These are phyloP conservation scores for Tiaroga cobitis DNA, from an alignment of 2,797 vertebrate genomes.

Conservation along the genomic window DNA sequence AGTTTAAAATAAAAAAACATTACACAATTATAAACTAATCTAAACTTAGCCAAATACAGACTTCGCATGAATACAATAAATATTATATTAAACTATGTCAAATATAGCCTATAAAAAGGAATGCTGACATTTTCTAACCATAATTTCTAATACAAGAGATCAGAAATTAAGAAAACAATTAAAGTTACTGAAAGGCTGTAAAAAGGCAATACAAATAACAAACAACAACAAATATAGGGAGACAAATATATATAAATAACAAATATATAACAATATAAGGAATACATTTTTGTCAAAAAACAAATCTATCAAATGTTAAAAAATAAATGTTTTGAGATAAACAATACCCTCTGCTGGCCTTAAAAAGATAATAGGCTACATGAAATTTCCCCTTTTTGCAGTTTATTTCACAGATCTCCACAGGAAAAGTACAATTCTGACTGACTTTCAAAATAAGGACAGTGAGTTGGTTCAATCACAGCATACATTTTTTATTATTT, in stretches of 20 bases:
- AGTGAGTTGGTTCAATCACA: not conserved
- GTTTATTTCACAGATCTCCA: not conserved
- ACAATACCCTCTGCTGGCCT: conserved; percentile 15
- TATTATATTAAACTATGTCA: not conserved
- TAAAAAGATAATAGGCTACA: not conserved
- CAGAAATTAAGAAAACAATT: not conserved
- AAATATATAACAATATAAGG: not conserved
- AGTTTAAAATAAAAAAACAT: not conserved
- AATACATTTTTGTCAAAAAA: not conserved
- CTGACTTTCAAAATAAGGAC: not conserved
- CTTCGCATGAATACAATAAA: not conserved
- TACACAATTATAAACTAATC: not conserved
- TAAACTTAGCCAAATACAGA: not conserved
- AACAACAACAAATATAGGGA: too few species aligned
- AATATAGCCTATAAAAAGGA: not conserved
- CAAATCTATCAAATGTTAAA: not conserved
- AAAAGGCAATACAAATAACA: not conserved
- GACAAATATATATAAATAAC: too few species aligned
- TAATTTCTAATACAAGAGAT: not conserved
- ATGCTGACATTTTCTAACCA: not conserved
- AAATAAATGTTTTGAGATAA: not conserved
- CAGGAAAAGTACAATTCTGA: not conserved
- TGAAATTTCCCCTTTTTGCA: not conserved
- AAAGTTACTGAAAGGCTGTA: not conserved
- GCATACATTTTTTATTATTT: not conserved